Percentiles rank a stretch among this genome's conserved stretches.
These are phyloP conservation scores for Mohoua ochrocephala DNA, from an alignment of 2,113 vertebrate species.

Conservation along the genomic window DNA sequence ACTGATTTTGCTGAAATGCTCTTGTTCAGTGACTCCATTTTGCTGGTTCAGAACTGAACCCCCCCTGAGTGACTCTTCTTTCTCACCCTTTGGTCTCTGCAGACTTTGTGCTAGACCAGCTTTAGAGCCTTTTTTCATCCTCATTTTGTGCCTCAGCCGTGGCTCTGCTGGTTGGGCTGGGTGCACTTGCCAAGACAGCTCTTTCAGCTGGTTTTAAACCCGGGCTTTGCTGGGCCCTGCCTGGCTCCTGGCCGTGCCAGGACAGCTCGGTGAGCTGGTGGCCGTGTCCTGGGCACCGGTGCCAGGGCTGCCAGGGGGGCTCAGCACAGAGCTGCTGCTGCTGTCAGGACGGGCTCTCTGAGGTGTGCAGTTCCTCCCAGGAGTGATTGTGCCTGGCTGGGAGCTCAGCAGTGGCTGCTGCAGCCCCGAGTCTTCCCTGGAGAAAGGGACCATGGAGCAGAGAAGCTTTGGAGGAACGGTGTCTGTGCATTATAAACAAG, in stretches of 20 bases:
- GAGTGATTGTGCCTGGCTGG: neutral
- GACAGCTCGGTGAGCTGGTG: neutral
- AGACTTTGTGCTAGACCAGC: neutral
- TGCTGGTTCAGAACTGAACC: neutral
- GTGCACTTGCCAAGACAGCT: neutral
- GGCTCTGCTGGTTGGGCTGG: neutral
- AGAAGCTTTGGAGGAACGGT: neutral
- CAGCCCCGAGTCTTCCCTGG: neutral
- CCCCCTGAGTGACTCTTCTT: neutral
- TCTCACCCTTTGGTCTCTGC: neutral
- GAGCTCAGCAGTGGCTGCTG: neutral
- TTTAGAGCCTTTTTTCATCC: neutral
- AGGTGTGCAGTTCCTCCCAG: neutral
- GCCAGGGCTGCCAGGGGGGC: neutral
- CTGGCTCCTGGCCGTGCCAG: neutral
- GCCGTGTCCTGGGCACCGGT: neutral
- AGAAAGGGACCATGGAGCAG: neutral
- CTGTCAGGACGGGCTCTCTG: neutral
- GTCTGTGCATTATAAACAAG: neutral
- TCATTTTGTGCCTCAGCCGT: neutral
- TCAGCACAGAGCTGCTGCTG: neutral
- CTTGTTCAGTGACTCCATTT: neutral
- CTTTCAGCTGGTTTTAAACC: neutral
- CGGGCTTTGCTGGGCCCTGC: neutral
- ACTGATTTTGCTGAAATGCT: neutral